Evolutionary conservation across 2,113 vertebrate genomes (phyloP), one percentile per base, ranked within the genome.

Genomic region (Saiga tatarica): DNA sequence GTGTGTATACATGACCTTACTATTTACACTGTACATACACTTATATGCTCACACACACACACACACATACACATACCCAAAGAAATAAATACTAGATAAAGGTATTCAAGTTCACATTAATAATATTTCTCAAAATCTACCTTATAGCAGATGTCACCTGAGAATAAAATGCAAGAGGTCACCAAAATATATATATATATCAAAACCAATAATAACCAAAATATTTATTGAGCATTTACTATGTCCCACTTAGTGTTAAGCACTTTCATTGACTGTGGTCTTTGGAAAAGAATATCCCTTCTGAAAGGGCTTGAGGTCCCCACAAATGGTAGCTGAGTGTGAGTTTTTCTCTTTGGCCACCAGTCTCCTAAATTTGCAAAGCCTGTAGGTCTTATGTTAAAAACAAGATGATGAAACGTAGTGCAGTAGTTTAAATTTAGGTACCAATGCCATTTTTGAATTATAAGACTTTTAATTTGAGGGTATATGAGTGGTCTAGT

Each of bases 51-150:
- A 12, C 36, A 17, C 2, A 47, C 25, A 89, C 25, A 89, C 3
- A 81, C 1, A 62, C 6, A 53, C 2, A 57, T 15, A 14, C 23
- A 57, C 57, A 26, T 4, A 57, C 23, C 81, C 5, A 85, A 5
- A 64, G 28, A 85, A 36, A 95, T 25, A 60, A 85, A 57, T 59
- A 94, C 12, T 78, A 93, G n/a, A 96, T n/a, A 92, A 26, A 1
- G 3, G 87, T 42, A 87, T 55, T 79, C 26, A 93, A 89, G 94
- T 81, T 96, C 19, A 10, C 28, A 28, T 47, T 60, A 87, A 96
- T n/a, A n/a, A n/a, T n/a, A 82, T 88, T 94, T 91, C 82, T 93
- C 42, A 94, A 87, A 86, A 85, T 93, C 45, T 74, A 59, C 47
- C 59, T 82, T 13, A 62, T 23, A 81, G 16, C 45, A 96, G 93